Evolutionary conservation across 2,113 vertebrate species (phyloP).

Genomic region (Lathamus discolor): DNA sequence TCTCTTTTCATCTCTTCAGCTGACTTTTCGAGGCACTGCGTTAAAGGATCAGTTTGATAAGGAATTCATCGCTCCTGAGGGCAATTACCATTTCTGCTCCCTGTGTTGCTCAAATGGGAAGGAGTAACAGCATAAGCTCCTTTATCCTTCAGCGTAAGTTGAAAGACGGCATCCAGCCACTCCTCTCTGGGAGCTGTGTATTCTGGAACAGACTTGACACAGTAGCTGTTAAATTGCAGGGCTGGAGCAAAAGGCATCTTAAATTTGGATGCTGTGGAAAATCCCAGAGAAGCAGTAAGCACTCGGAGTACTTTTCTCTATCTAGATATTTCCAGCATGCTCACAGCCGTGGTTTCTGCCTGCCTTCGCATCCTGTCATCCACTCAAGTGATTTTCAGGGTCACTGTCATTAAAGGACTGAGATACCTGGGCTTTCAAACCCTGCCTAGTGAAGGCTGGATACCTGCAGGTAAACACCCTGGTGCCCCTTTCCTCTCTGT

Average conservation of each 20-base stretch:
- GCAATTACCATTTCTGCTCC: slow-evolving; percentile 46
- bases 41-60: slow-evolving; percentile 45
- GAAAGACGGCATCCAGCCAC: slow-evolving; percentile 5
- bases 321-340: not conserved
- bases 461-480: not conserved
- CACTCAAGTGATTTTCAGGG: not conserved
- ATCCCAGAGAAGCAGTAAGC: slow-evolving; percentile 35
- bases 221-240: slow-evolving; percentile 56
- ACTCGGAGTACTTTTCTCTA: not conserved
- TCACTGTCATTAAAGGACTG: not conserved
- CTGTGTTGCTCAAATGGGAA: slow-evolving; percentile 9
- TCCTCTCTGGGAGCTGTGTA: slow-evolving; percentile 13
- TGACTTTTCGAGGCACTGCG: slow-evolving; percentile 42
- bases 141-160: slow-evolving; percentile 26
- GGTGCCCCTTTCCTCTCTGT: not conserved
- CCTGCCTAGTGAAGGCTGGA: not conserved
- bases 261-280: slow-evolving; percentile 57
- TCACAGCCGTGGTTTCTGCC: not conserved
- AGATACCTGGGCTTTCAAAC: not conserved
- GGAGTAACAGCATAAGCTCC: slow-evolving; percentile 1
- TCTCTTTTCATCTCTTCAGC: slow-evolving; percentile 59
- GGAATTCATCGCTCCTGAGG: slow-evolving; percentile 27
- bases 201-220: slow-evolving; percentile 46
- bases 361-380: not conserved
- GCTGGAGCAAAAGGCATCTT: slow-evolving; percentile 33